phyloP scores from a whole-genome alignment of 2,888 invertebrate genomes.

The Mythimna lalbum region DNA sequence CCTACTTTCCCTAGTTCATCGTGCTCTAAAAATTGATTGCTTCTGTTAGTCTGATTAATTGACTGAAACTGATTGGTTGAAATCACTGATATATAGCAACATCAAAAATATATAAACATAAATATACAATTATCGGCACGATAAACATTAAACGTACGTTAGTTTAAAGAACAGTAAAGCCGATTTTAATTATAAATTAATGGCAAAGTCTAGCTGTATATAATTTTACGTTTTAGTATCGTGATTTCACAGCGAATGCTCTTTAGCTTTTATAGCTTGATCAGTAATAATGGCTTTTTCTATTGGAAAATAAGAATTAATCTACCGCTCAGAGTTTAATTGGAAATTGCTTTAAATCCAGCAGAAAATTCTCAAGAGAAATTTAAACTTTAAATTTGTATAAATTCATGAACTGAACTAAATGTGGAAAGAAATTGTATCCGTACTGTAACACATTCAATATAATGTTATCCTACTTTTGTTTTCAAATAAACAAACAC shows the following conservation, averaged over 20 bases:
- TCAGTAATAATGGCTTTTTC: not conserved
- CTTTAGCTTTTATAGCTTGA: not conserved
- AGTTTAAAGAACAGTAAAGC: not conserved
- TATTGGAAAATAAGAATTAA: not conserved
- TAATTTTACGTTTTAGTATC: not conserved
- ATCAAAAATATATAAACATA: constrained; percentile 25
- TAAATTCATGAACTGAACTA: not conserved
- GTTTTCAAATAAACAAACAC: constrained; percentile 19
- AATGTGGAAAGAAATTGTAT: not conserved
- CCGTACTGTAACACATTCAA: not conserved
- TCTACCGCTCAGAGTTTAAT: not conserved
- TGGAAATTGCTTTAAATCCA: not conserved
- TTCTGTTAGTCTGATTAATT: constrained; percentile 26
- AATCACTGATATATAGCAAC: constrained; percentile 18
- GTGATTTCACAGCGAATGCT: not conserved
- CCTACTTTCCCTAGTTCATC: constrained; percentile 26
- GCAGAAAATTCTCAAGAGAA: not conserved
- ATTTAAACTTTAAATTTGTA: too few species aligned
- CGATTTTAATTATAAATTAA: not conserved
- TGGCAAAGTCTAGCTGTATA: not conserved
- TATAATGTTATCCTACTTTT: constrained; percentile 24
- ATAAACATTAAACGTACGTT: constrained; percentile 1
- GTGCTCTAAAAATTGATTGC: constrained; percentile 14
- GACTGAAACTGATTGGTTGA: constrained; percentile 39
- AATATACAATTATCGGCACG: constrained; percentile 37